Percentiles rank a stretch among this genome's conserved stretches.
phyloP scores from a whole-genome alignment of 1,140 invertebrate genomes.

The Drosophila setifemur region DNA sequence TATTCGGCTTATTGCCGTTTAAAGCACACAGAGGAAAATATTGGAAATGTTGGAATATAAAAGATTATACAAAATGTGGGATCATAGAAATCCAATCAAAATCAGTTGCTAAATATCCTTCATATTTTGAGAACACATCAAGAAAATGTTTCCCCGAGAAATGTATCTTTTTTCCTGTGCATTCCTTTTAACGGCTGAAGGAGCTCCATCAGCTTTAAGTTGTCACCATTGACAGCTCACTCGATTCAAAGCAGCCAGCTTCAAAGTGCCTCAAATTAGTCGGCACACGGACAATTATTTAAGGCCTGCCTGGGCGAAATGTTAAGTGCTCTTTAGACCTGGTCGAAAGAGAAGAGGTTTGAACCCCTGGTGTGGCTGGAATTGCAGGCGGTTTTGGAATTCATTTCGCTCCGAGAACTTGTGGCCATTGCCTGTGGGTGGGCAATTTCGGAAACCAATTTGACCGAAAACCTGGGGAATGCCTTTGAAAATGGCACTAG shows the following conservation, averaged over 20 bases:
- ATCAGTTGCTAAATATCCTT: no score
- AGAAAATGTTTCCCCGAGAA: no score
- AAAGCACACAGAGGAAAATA: neutral
- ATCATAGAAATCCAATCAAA: no score
- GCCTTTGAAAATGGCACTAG: constrained; percentile 16
- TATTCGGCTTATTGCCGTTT: neutral
- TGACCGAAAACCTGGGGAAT: constrained; percentile 29
- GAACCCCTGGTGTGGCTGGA: constrained; percentile 12
- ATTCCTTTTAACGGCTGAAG: neutral
- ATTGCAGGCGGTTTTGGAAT: constrained; percentile 21
- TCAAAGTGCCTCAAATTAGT: constrained; percentile 40
- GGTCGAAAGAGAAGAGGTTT: constrained; percentile 27
- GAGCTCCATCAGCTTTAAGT: constrained; percentile 25
- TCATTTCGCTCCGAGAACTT: constrained; percentile 27
- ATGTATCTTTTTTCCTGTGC: neutral
- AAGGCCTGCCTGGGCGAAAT: constrained; percentile 32
- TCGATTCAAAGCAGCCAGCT: constrained; percentile 4
- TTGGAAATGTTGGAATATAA: no score
- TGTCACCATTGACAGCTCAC: constrained; percentile 29
- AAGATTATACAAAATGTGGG: no score
- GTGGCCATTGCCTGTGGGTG: constrained; percentile 52
- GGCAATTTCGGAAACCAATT: constrained; percentile 55
- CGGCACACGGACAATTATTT: constrained; percentile 36
- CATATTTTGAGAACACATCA: no score
- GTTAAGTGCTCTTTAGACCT: constrained; percentile 55